Evolutionary conservation across 2,888 invertebrate species (phyloP), one percentile per base, ranked within the genome.

Genomic region (Reticulitermes lucifugus): DNA sequence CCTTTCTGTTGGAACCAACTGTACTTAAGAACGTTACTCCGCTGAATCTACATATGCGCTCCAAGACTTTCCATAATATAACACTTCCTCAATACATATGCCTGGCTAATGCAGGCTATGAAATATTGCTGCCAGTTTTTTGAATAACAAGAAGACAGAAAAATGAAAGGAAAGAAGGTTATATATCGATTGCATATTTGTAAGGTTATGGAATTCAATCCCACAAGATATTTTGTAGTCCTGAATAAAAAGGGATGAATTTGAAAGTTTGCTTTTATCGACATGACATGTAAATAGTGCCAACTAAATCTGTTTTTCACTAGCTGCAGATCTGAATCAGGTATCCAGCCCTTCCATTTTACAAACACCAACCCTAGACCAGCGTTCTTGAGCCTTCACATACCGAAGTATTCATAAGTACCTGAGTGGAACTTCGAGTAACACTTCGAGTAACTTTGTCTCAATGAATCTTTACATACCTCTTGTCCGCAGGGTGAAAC

Each of bases 81-180:
- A 65, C 65, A 65, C 65, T 65, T 65, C 65, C 65, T 65, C 65
- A 65, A 65, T 65, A 65, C 65, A 65, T 65, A n/a, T n/a, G n/a
- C 25, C n/a, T n/a, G 25, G 65, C 65, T 65, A 65, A 65, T 65
- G 65, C 65, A 65, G 79, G 25, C 51, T 79, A 79, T 79, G 79
- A 79, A 79, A 79, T 79, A 79, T 79, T 51, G 79, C 79, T 79
- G 79, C 79, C 79, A 79, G 79, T 29, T 51, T 79, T 79, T 46
- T 79, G 79, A 55, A 79, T 79, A 79, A 79, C 79, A 79, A 79
- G n/a, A 65, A 65, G 65, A 65, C 65, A 65, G 65, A n/a, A n/a
- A 65, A 65, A 65, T 65, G 65, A 65, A 65, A 25, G 65, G 25
- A 65, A 65, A 65, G 65, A 65, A 65, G 65, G 65, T n/a, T 65